Evolutionary conservation across 2,797 vertebrate genomes (phyloP), one percentile per base, ranked within the genome.

Genomic region (Erithacus rubecula): DNA sequence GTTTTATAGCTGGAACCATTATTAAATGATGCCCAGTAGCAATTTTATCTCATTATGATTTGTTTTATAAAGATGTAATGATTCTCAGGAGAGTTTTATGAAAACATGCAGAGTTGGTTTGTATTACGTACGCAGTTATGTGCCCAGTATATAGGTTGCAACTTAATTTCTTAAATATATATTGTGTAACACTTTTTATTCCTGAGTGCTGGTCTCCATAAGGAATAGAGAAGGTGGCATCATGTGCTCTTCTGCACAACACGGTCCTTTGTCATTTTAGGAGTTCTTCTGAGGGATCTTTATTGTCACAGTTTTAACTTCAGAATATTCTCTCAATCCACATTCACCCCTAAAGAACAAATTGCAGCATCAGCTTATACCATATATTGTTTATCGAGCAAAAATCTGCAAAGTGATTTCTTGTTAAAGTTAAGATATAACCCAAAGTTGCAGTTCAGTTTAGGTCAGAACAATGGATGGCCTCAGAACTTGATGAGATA

Each of bases 241-340:
- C 52, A 43, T 41, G 82, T 92, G 94, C 82, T 76, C 83, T 75
- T 87, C 91, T 76, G 89, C 89, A 95, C 76, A 65, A 34, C 20
- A 5, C 6, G 77, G 83, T 97, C 89, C 75, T 88, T 56, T 29
- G 5, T 36, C 72, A 77, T 89, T 97, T 99, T 99, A 99, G 95
- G 99, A 99, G 97, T 99, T 99, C 98, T 99, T 99, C 97, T 98
- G 97, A 62, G 98, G 98, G 97, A 99, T 98, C 98, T 99, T 99
- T 97, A 99, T 99, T 2, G 99, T 99, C 97, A 99, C 99, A 63
- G 99, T 99, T 98, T 99, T 99, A 95, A 99, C 97, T 97, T 99
- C 99, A 24, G 99, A 98, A 97, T 99, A 99, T 97, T 99, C 99
- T 95, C 98, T 98, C 97, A 99, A 96, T 93, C 99, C 99, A 11